Evolutionary conservation across 1,140 invertebrate genomes (phyloP).

Genomic region (Papilio machaon): DNA sequence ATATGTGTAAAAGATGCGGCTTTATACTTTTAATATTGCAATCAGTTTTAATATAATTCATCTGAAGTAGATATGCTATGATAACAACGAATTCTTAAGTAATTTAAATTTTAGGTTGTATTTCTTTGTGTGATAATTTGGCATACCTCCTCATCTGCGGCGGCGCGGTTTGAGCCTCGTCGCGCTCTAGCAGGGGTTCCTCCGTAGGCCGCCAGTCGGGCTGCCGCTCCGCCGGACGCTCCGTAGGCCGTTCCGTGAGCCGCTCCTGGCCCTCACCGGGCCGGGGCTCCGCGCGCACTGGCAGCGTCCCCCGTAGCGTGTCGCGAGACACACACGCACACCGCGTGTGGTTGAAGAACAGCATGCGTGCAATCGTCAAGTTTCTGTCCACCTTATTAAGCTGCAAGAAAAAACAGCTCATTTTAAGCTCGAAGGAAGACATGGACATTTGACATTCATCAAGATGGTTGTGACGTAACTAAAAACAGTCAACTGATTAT

Average conservation of each 20-base stretch:
- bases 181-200: slow-evolving; percentile 53
- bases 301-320: slow-evolving; percentile 56
- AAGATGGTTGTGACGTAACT: neutral
- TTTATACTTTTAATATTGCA: too few relatives aligned
- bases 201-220: slow-evolving; percentile 64
- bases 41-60: neutral
- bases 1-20: too few relatives aligned
- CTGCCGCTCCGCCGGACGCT: slow-evolving; percentile 45
- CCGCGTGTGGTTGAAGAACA: slow-evolving; percentile 89
- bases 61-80: neutral
- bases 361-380: slow-evolving; percentile 84
- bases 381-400: slow-evolving; percentile 80
- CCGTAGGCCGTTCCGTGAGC: slow-evolving; percentile 27
- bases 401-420: slow-evolving; percentile 72
- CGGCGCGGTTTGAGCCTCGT: slow-evolving; percentile 61
- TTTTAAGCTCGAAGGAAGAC: neutral
- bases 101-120: neutral
- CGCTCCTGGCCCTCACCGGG: slow-evolving; percentile 22
- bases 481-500: neutral
- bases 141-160: slow-evolving; percentile 64
- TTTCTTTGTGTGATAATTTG: neutral
- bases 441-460: neutral
- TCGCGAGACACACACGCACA: slow-evolving; percentile 85
- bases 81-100: too few relatives aligned
- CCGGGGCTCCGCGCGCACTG: slow-evolving; percentile 44